Base-by-base conservation (phyloP, 2,113 vertebrate genomes). In the Corythaeola cristata region DNA sequence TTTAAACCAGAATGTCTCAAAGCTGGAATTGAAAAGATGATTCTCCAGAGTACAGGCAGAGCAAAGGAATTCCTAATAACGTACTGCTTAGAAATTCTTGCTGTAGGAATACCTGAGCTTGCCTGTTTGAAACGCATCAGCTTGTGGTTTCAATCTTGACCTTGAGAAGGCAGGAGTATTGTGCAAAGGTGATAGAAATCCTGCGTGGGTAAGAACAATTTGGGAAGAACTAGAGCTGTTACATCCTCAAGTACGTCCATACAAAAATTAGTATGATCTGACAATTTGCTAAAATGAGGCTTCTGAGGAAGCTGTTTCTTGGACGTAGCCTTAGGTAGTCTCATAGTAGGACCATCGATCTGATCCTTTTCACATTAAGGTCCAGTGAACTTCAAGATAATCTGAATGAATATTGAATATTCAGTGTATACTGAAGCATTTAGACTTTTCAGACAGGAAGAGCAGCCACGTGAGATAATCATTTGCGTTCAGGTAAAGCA, bases 391-490 rank as follows among this genome's bases (percentile, higher is more conserved):
- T 37, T 64, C 2, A 12, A 53, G 58, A 3, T 50, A 14, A n/a
- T n/a, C 28, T 2, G 37, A 24, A 55, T 4, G 21, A 45, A 53
- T 7, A 4, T 12, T 30, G 39, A 33, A 21, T 52, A n/a, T 72
- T 20, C n/a, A 11, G 0, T 7, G 26, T 15, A 4, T 2, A 5
- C 27, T 0, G 82, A 45, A 41, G 7, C 2, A 6, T 80, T 50
- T 12, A 1, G 27, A 2, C 28, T n/a, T 15, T n/a, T 79, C 1
- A 3, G 37, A 11, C 8, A 16, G 85, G n/a, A 85, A 8, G 55
- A 52, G 28, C 39, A 4, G 50, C 39, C 39, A 15, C 0, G 0
- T 23, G 68, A 30, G 50, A 32, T 2, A 20, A 8, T 35, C 0
- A 32, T 78, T 74, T 35, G 14, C 4, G 0, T 47, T 39, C 56